Base-by-base conservation (phyloP, 2,113 vertebrate species). In the Phodopus roborovskii region DNA sequence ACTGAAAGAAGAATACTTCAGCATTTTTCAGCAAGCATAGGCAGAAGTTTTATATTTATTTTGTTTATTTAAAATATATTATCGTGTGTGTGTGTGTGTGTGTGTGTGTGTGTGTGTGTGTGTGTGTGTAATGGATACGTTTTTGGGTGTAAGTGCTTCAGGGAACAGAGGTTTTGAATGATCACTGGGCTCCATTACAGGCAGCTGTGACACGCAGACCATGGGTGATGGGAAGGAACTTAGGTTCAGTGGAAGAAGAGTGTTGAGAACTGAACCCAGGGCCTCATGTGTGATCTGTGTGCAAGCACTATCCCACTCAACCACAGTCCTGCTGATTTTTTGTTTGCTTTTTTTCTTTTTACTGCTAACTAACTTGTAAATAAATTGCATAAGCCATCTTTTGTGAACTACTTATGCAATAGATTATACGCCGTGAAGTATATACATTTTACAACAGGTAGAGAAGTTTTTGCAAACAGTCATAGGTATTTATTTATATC, bases 151-250 rank as follows among this genome's bases (percentile, higher is more conserved):
- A 48, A 10, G 10, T 48, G 10, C 10, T 48, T 45, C 28, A 33
- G 9, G 64, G 8, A 64, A 19, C 2, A 11, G 22, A 19, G 13
- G 0, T 64, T 33, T 64, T 42, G 15, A 28, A 30, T 33, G 0
- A 1, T 4, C 13, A 2, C 42, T 45, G 20, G 9, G 26, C 16
- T 85, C 30, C 5, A 33, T 33, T 33, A 33, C 7, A 28, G 17
- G 10, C 62, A 36, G 10, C 19, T 48, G 10, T 48, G 20, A 48
- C 5, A 13, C 48, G 3, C 1, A 85, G 42, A 28, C 7, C 42
- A 33, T 68, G 42, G 4, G 30, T 13, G 17, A 6, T 22, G 1
- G 39, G 9, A 36, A 36, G 48, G n/a, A 11, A 30, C 4, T 68
- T 33, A 66, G 16, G 30, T 33, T 60, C 30, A 48, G 6, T 66